Evolutionary conservation across 2,888 invertebrate genomes (phyloP).

Genomic region (Atherix ibis): DNA sequence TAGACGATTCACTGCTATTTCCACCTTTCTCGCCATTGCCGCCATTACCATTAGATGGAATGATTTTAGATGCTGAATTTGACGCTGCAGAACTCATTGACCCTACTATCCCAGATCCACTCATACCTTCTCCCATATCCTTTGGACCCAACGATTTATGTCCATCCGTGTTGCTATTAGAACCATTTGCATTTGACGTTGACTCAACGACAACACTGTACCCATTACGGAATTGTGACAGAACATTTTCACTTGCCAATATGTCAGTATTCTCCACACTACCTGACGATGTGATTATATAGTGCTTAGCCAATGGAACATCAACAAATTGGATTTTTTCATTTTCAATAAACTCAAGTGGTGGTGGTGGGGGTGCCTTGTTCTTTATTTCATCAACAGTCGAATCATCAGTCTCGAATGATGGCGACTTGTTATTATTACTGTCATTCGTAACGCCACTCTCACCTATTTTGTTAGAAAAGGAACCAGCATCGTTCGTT

Average conservation of each 20-base stretch:
- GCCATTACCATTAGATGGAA: background rate
- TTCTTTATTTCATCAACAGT: background rate
- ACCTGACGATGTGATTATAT: constrained; percentile 14
- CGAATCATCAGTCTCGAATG: background rate
- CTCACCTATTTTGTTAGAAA: background rate
- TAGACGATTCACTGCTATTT: background rate
- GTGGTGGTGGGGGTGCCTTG: background rate
- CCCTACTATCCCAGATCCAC: too few species aligned
- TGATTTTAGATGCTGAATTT: constrained; percentile 1
- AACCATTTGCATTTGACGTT: constrained; percentile 1
- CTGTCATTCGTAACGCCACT: constrained; percentile 3
- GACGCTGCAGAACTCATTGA: constrained; percentile 5
- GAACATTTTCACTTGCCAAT: constrained; percentile 11
- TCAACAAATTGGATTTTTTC: constrained; percentile 12
- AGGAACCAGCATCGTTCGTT: background rate
- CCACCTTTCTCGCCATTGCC: background rate
- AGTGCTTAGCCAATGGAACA: constrained; percentile 12
- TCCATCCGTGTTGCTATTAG: too few species aligned
- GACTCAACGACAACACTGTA: constrained; percentile 5
- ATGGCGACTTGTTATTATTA: constrained; percentile 1
- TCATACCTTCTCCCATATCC: too few species aligned
- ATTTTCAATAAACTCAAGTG: background rate
- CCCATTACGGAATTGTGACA: constrained; percentile 11
- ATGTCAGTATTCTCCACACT: constrained; percentile 12
- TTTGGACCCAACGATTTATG: too few species aligned